Evolutionary conservation across 2,797 vertebrate genomes (phyloP), one percentile per base, ranked within the genome.

Genomic region (Neomorphus geoffroyi): DNA sequence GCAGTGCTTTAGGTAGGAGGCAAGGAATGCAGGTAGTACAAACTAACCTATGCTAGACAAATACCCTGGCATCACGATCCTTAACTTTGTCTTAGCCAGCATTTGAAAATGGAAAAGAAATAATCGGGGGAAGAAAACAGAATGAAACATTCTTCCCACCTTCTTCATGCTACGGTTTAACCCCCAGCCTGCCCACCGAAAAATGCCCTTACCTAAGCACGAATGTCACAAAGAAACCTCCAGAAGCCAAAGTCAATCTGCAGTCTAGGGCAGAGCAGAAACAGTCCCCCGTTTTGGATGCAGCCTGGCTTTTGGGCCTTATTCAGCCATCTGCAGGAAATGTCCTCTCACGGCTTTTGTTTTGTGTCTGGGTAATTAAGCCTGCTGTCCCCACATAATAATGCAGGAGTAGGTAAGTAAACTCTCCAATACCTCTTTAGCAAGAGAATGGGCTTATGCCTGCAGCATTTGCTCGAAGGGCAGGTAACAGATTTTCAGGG

Each of bases 261-360:
- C 58, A 61, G 11, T 28, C 33, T 3, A 3, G 3, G 9, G 26
- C 41, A 74, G 54, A 18, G 50, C 50, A 69, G 11, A 85, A 65
- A 19, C 1, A 1, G 13, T 2, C 4, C 6, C 3, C 30, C 7
- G 8, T 22, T 58, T 18, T n/a, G 57, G 41, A 18, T 23, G 7
- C 32, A 86, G 56, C 26, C 37, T 57, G 65, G 7, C 9, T 81
- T 61, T 41, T 10, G 3, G 12, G 21, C 32, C 30, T 78, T 57
- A 9, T 13, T 33, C 27, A 65, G 53, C 0, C 0, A 4, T 24
- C 27, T 37, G 6, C 32, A 48, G 3, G 3, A 2, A 10, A 13
- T 1, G 3, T 51, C 19, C 18, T 65, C 46, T 85, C 43, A 28
- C 22, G 0, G 1, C 28, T 91, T 71, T 17, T 32, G 22, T 19